Conservation (phyloP, 2,113 vertebrate genomes). For the Romanogobio albipinnatus region DNA sequence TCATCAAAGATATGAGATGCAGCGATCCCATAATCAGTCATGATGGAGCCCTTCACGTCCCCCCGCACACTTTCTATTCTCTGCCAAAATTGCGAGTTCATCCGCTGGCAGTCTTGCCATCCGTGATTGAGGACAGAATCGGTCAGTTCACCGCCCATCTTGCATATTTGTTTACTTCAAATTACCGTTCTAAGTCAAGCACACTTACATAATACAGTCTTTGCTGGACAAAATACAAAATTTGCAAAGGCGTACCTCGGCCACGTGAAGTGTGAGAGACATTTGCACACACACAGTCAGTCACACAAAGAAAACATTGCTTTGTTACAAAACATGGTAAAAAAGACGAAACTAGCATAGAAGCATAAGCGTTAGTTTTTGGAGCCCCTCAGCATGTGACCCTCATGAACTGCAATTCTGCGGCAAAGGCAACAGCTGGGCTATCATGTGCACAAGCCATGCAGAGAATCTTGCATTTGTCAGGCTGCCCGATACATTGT, state of each 20-base stretch:
- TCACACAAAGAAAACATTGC: slow-evolving; percentile 25
- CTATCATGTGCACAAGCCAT: slow-evolving; percentile 63
- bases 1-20: slow-evolving; percentile 36
- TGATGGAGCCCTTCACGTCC: slow-evolving; percentile 2
- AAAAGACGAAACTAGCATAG: not conserved
- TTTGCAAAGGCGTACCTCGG: not conserved
- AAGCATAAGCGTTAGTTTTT: not conserved
- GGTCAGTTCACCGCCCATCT: not conserved
- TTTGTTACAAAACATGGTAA: slow-evolving; percentile 23
- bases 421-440: slow-evolving; percentile 65
- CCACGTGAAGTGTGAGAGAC: slow-evolving; percentile 47
- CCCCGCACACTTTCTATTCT: not conserved
- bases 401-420: slow-evolving; percentile 43
- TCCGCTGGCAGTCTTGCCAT: not conserved
- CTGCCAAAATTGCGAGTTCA: slow-evolving; percentile 9
- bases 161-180: slow-evolving; percentile 3
- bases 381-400: slow-evolving; percentile 14
- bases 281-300: slow-evolving; percentile 3
- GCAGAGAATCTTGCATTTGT: slow-evolving; percentile 59
- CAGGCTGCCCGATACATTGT: slow-evolving; percentile 33
- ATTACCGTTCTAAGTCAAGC: not conserved
- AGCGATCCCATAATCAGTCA: slow-evolving; percentile 14
- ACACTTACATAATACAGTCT: not conserved
- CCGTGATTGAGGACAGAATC: not conserved
- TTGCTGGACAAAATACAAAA: not conserved